Base-by-base conservation (phyloP, 2,113 vertebrate genomes). In the Beaufortia kweichowensis region DNA sequence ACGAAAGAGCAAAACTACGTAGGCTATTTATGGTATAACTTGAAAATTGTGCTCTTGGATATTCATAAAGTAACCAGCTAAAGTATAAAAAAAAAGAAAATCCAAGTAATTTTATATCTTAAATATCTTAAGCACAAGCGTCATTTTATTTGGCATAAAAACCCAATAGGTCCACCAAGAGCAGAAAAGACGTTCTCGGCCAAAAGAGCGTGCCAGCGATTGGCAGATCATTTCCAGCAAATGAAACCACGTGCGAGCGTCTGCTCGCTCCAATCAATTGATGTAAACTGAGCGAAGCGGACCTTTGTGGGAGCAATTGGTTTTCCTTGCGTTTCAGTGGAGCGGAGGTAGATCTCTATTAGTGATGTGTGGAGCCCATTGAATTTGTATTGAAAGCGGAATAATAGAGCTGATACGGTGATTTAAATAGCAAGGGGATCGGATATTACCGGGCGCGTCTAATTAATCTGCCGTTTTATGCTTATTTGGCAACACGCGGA, bases 231-330 rank as follows among this genome's bases (percentile, higher is more conserved):
- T 53, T 76, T 46, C 46, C 77, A 39, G 83, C 46, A 81, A 85
- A 89, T 60, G 83, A 82, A 29, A 81, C 77, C 76, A 77, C 82
- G 80, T 76, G 73, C 78, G 33, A 82, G 82, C 73, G 78, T 70
- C 61, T 79, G 55, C 72, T 62, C 78, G 80, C 81, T 79, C 90
- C 89, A 91, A 90, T 90, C 89, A 83, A 81, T 72, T 79, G 74
- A 5, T 63, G 82, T 67, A 69, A 68, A 48, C 69, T 79, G 81
- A 75, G 70, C 70, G 15, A 60, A 24, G 86, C 85, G 84, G 84
- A 87, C 76, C 81, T 77, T 56, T 1, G 71, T 19, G 83, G 79
- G 75, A 85, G 80, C 83, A 74, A 57, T 10, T 9, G 48, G 12
- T 48, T 11, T 67, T 46, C 50, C 24, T 62, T 7, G 75, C 82